phyloP scores from a whole-genome alignment of 2,113 vertebrate species.

The Campylomormyrus numenius region DNA sequence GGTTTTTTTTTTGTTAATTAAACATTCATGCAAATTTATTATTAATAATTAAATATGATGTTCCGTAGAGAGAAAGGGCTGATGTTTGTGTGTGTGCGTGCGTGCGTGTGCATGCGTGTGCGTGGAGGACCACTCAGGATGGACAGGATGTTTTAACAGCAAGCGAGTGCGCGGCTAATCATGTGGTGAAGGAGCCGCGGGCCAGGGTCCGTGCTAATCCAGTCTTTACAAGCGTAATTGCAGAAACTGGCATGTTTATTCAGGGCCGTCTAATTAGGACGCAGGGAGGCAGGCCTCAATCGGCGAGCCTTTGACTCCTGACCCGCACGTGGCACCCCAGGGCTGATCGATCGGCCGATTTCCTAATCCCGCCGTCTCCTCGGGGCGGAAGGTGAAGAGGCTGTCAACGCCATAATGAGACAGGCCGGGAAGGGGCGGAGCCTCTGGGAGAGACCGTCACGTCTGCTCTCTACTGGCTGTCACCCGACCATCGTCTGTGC shows the following conservation, averaged over 20 bases:
- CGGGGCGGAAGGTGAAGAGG: neutral
- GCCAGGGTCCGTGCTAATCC: conserved; percentile 33
- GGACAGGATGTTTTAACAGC: conserved; percentile 10
- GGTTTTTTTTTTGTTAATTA: neutral
- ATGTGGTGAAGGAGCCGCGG: conserved; percentile 9
- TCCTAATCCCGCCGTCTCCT: conserved; percentile 11
- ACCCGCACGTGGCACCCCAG: conserved; percentile 12
- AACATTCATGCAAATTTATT: neutral
- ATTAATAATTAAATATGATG: neutral
- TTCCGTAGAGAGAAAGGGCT: neutral
- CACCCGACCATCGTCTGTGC: neutral
- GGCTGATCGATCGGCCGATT: conserved; percentile 15
- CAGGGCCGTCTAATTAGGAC: conserved; percentile 48
- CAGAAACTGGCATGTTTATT: conserved; percentile 45
- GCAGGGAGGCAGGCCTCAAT: conserved; percentile 28
- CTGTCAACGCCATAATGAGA: neutral
- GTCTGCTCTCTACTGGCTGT: neutral
- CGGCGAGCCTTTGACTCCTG: conserved; percentile 37
- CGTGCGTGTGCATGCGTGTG: neutral
- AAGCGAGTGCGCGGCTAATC: conserved; percentile 34
- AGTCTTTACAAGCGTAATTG: conserved; percentile 21
- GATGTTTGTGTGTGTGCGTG: neutral
- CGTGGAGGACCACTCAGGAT: neutral
- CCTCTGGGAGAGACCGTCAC: neutral
- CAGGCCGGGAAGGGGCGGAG: neutral